Evolutionary conservation across 2,113 vertebrate species (phyloP).

Genomic region (Nothoprocta perdicaria): DNA sequence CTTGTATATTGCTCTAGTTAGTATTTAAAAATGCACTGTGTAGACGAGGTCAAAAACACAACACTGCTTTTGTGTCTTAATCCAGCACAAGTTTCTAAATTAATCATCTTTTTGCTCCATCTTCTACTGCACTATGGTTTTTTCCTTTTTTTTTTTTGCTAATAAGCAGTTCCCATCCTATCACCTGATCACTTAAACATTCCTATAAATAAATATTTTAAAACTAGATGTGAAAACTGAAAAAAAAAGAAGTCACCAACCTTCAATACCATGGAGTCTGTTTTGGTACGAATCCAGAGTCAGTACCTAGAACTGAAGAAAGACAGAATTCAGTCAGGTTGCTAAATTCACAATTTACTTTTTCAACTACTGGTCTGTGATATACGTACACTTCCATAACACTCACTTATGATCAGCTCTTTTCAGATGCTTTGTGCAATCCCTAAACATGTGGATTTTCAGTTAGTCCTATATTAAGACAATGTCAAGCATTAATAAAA

Average conservation of each 20-base stretch:
- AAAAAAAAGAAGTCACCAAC: conserved; percentile 27
- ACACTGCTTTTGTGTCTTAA: not conserved
- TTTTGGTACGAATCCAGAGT: conserved; percentile 11
- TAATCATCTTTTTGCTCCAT: not conserved
- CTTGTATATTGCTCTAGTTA: not conserved
- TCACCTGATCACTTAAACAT: not conserved
- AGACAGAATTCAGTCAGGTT: not conserved
- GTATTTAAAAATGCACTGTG: not conserved
- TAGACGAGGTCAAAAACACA: not conserved
- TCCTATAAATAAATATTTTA: not conserved
- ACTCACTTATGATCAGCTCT: not conserved
- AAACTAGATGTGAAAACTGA: not conserved
- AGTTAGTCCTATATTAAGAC: not conserved
- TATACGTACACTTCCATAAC: not conserved
- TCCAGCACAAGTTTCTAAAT: not conserved
- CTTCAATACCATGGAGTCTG: not conserved
- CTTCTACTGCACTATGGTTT: not conserved
- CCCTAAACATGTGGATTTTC: not conserved
- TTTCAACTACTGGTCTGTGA: not conserved
- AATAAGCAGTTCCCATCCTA: not conserved
- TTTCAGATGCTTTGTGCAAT: not conserved
- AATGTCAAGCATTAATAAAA: not conserved
- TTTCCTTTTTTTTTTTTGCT: not conserved
- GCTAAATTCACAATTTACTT: not conserved
- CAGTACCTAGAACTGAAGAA: conserved; percentile 32